Evolutionary conservation across 2,797 vertebrate genomes (phyloP), one percentile per base, ranked within the genome.

Genomic region (Parambassis ranga): DNA sequence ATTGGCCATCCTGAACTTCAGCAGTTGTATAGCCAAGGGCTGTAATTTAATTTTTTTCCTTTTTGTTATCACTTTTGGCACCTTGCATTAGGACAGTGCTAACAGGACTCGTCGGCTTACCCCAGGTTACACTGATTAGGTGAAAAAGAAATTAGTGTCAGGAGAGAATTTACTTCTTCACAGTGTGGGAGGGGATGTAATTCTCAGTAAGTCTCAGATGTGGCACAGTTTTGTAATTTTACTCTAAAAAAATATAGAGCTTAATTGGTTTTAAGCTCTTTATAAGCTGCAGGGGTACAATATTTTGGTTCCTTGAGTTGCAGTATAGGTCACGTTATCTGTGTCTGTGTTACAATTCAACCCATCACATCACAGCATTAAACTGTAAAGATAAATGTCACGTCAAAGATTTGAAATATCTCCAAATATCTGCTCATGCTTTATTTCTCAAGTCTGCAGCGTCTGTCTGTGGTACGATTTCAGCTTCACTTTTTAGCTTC

Each of bases 401-500:
- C 22, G 32, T 39, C 31, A 49, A 9, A 53, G 44, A 19, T 32
- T 56, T 37, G 10, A 28, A 38, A 38, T 13, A 7, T 14, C 36
- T 35, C 43, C 39, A 15, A 20, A 36, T 16, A 4, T 13, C 3
- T 14, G 5, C 14, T 26, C 22, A 31, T 42, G n/a, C 24, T 23
- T 37, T 5, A 6, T 19, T 33, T 66, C 53, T 41, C 26, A 7
- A 9, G 36, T 38, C 10, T 57, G 38, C 43, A 24, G 13, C 7
- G 1, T 58, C 20, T 37, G 20, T 19, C 18, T 55, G 18, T 19
- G 61, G 47, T 33, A 19, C 47, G 63, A 41, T 47, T 18, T 57
- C 39, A 4, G 15, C n/a, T 68, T 71, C 39, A 3, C 22, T 38
- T 66, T 48, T 50, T 28, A 39, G 50, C 56, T 73, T 60, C 48